These are phyloP conservation scores for Euplexia lucipara DNA, from an alignment of 2,888 invertebrate genomes.

Conservation along the genomic window DNA sequence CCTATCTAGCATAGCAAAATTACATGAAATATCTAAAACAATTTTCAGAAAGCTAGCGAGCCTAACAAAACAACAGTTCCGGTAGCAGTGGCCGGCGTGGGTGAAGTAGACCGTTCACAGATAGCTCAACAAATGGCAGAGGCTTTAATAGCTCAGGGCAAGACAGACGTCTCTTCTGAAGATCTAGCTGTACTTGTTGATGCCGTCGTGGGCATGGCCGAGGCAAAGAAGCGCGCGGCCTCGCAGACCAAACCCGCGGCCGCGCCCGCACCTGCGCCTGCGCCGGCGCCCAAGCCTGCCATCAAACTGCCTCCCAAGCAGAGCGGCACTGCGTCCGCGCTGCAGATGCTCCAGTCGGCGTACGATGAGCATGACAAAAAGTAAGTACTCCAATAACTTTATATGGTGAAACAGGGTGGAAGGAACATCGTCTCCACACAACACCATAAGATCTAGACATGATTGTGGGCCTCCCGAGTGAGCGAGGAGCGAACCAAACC, in stretches of 20 bases:
- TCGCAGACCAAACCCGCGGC: constrained; percentile 67
- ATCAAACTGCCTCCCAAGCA: constrained; percentile 4
- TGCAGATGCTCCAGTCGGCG: constrained; percentile 87
- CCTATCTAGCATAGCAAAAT: not conserved
- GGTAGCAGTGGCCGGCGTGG: constrained; percentile 94
- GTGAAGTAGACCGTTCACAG: constrained; percentile 94
- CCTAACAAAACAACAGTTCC: constrained; percentile 88
- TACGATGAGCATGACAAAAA: constrained; percentile 85
- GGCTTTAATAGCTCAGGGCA: constrained; percentile 94
- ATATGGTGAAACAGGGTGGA: too few relatives aligned
- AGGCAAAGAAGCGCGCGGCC: constrained; percentile 84
- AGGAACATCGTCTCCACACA: too few relatives aligned
- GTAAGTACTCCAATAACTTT: constrained; percentile 62
- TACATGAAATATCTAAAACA: not conserved
- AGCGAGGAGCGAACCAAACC: too few relatives aligned
- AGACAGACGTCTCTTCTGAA: constrained; percentile 94
- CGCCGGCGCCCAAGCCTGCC: not conserved
- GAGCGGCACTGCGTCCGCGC: constrained; percentile 77
- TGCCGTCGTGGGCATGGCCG: constrained; percentile 92
- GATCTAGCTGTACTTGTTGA: constrained; percentile 95
- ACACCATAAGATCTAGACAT: too few relatives aligned
- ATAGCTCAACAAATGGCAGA: constrained; percentile 96
- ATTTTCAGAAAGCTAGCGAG: constrained; percentile 69
- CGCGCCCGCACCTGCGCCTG: constrained; percentile 24
- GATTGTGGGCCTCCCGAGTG: too few relatives aligned